Base-by-base conservation (phyloP, 2,888 invertebrate species). In the Aplocera efformata region DNA sequence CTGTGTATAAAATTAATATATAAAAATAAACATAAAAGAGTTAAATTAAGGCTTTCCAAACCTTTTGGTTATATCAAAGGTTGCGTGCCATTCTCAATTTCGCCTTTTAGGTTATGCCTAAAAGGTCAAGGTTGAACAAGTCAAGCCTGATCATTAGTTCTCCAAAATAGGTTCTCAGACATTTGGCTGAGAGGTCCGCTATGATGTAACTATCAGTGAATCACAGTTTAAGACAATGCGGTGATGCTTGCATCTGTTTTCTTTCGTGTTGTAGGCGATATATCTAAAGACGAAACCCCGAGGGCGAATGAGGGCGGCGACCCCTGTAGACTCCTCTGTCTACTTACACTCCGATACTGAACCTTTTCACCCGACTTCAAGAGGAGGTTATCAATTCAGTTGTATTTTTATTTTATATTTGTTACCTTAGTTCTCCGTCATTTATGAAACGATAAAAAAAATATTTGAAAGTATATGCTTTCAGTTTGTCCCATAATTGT, bases 231-330 rank as follows among this genome's bases (percentile, higher is more conserved):
- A 43, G 37, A 30, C 32, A 38, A 52, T 36, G 36, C 42, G 42
- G 42, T 50, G 46, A 38, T 40, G 33, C 31, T 42, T 29, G 17
- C 17, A 33, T 35, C 45, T 31, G 41, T 36, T 32, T 46, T 48
- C 41, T 51, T 62, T 58, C 50, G 50, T 54, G 48, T 60, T 47
- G 45, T 48, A 42, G 48, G 32, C 51, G 39, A 31, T 56, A 62
- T 72, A 63, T 65, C 60, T 49, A 54, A 63, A 68, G n/a, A n/a
- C n/a, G n/a, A 68, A 47, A 48, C 20, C 31, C 47, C 39, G 36
- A 47, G 56, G 50, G 48, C 40, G 56, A 53, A 53, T 55, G 47
- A 53, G 49, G 56, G 53, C 57, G 40, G 49, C 50, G 58, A 63
- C 63, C 69, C 61, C 56, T 57, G 48, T 42, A 34, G 47, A 33